Evolutionary conservation across 2,888 invertebrate genomes (phyloP).

Genomic region (Argynnis bischoffii): DNA sequence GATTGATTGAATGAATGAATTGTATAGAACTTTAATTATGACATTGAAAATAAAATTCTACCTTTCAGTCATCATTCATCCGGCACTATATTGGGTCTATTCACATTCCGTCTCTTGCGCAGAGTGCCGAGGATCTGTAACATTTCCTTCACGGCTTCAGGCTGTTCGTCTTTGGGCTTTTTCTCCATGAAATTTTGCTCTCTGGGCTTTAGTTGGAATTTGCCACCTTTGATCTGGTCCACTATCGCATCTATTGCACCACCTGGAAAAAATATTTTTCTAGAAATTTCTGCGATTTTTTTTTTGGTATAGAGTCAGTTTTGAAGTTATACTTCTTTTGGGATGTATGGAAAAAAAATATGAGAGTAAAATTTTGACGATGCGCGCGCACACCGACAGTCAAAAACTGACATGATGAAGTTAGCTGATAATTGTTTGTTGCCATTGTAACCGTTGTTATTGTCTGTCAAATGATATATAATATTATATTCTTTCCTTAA

Average conservation of each 20-base stretch:
- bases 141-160: constrained; percentile 81
- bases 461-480: too few relatives aligned
- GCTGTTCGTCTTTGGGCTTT: constrained; percentile 80
- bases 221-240: constrained; percentile 89
- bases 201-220: constrained; percentile 86
- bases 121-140: constrained; percentile 84
- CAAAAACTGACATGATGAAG: too few relatives aligned
- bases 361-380: too few relatives aligned
- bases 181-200: constrained; percentile 82
- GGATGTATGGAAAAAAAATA: too few relatives aligned
- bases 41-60: background rate
- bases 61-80: background rate
- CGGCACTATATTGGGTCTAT: constrained; percentile 21
- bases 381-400: too few relatives aligned
- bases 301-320: too few relatives aligned
- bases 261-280: constrained; percentile 45
- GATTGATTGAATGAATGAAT: too few relatives aligned
- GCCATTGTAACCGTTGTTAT: too few relatives aligned
- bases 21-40: background rate
- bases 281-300: too few relatives aligned
- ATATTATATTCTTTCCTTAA: too few relatives aligned
- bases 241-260: constrained; percentile 89
- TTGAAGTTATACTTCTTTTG: too few relatives aligned
- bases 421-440: too few relatives aligned
- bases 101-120: constrained; percentile 55